Evolutionary conservation across 2,797 vertebrate species (phyloP), one percentile per base, ranked within the genome.

Genomic region (Hydrophis major): DNA sequence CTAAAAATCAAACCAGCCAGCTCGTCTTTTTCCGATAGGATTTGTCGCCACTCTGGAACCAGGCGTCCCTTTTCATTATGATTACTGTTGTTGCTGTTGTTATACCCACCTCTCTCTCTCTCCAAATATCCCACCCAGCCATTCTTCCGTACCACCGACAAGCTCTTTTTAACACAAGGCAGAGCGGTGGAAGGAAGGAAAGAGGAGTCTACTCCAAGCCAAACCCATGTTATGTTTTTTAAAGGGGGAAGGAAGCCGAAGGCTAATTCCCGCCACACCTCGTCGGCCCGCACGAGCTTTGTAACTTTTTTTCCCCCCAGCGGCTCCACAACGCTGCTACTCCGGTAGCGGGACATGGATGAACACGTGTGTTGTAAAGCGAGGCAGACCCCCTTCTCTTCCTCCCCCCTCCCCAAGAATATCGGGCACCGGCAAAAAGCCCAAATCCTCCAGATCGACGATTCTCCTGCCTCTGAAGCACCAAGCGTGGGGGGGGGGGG

Each of bases 271-370:
- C 74, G 74, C 74, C 74, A 83, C 74, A 83, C 74, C 91, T 59
- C 91, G 16, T 66, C 22, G 25, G 11, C 91, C 56, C 56, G 22
- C 32, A 12, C 16, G 47, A 42, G 14, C 37, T 18, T 1, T 59
- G n/a, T 18, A 25, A 28, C 18, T 32, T 32, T 32, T 32, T 32
- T 32, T 32, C 32, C 32, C 57, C 18, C 18, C 18, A 16, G 6
- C 18, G 69, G 53, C 28, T 91, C 27, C 50, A 8, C 42, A 18
- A 32, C 7, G 20, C n/a, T 11, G 13, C 56, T 56, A 6, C n/a
- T 88, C 55, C 47, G n/a, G 50, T 86, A 20, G 66, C 83, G 57
- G 90, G 86, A 86, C 92, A 69, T 32, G 89, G 92, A 53, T 88
- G 13, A 42, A 16, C 10, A 42, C 5, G 32, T 18, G 63, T 13